Conservation (phyloP, 2,888 invertebrate species). For the Rotaria magnacalcarata region DNA sequence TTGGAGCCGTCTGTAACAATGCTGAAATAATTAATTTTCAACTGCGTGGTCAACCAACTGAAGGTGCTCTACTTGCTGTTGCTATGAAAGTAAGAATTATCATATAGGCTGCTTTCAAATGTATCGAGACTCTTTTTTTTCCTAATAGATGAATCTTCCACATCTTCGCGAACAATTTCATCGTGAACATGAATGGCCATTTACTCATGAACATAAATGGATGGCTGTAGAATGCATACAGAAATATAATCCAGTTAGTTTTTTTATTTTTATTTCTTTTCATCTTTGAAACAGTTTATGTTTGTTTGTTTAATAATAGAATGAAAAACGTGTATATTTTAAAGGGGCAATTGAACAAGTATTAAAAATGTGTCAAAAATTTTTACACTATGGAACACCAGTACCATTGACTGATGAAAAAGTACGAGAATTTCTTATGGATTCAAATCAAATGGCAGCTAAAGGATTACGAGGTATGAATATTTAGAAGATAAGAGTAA, state of each 20-base stretch:
- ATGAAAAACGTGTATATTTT: slow-evolving; percentile 65
- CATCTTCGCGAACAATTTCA: slow-evolving; percentile 41
- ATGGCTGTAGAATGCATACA: slow-evolving; percentile 91
- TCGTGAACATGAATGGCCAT: slow-evolving; percentile 86
- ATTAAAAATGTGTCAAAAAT: slow-evolving; percentile 70
- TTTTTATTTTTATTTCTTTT: background rate
- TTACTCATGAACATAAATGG: slow-evolving; percentile 93
- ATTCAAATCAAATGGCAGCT: slow-evolving; percentile 73
- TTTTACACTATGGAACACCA: slow-evolving; percentile 72
- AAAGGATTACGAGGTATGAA: slow-evolving; percentile 70
- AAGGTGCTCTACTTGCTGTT: slow-evolving; percentile 85
- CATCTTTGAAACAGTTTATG: too few relatives aligned
- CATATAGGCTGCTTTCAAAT: too few relatives aligned
- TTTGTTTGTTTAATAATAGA: slow-evolving; percentile 23
- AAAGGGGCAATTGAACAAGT: slow-evolving; percentile 91
- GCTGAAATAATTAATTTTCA: slow-evolving; percentile 79
- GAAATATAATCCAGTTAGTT: slow-evolving; percentile 58
- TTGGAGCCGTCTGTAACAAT: slow-evolving; percentile 87
- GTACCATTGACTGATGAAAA: slow-evolving; percentile 65
- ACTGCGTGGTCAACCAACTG: slow-evolving; percentile 86
- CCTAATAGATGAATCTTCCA: background rate
- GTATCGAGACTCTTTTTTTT: too few relatives aligned
- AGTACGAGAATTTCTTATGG: slow-evolving; percentile 51
- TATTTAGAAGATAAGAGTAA: background rate
- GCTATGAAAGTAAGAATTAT: slow-evolving; percentile 71